Evolutionary conservation across 2,797 vertebrate species (phyloP).

Genomic region (Hippoglossus hippoglossus): DNA sequence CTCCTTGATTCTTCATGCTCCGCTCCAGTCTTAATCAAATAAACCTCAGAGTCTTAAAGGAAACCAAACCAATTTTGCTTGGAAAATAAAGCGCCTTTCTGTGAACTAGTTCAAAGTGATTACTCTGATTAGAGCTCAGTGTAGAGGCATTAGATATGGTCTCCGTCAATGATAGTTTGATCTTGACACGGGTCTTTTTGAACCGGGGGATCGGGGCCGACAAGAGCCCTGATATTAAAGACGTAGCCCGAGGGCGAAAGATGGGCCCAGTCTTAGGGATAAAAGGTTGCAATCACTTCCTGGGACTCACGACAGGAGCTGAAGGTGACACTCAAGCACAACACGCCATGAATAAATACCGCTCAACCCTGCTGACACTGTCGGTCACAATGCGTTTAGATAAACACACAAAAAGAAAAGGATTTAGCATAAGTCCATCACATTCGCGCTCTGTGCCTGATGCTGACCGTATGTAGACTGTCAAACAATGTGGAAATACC

Average conservation of each 20-base stretch:
- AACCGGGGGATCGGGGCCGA: slow-evolving; percentile 44
- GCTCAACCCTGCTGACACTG: slow-evolving; percentile 68
- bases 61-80: slow-evolving; percentile 68
- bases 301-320: slow-evolving; percentile 16
- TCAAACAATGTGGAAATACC: slow-evolving; percentile 80
- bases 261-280: slow-evolving; percentile 50
- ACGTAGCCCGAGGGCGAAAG: slow-evolving; percentile 47
- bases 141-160: slow-evolving; percentile 69
- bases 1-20: slow-evolving; percentile 69
- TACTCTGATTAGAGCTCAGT: slow-evolving; percentile 70
- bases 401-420: slow-evolving; percentile 62
- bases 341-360: slow-evolving; percentile 25
- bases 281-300: slow-evolving; percentile 52
- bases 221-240: slow-evolving; percentile 64
- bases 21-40: slow-evolving; percentile 76
- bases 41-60: slow-evolving; percentile 72
- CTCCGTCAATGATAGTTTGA: slow-evolving; percentile 71
- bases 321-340: slow-evolving; percentile 57
- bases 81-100: slow-evolving; percentile 74
- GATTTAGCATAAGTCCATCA: slow-evolving; percentile 82
- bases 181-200: slow-evolving; percentile 65
- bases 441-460: slow-evolving; percentile 49
- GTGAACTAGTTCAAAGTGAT: slow-evolving; percentile 78
- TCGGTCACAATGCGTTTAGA: slow-evolving; percentile 71
- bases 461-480: slow-evolving; percentile 81